phyloP scores from a whole-genome alignment of 2,113 vertebrate species.

The Meles meles region DNA sequence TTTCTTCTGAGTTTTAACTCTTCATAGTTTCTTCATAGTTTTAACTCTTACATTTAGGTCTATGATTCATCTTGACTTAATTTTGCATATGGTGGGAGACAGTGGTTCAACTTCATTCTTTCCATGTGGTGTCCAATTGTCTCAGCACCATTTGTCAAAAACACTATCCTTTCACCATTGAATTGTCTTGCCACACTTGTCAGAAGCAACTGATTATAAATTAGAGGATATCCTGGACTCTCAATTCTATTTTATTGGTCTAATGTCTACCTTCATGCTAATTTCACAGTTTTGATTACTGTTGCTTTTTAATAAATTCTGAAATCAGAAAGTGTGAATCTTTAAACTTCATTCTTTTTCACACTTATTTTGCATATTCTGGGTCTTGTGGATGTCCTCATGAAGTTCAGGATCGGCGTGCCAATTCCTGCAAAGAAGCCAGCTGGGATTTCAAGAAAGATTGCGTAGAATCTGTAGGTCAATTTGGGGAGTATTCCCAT shows the following conservation, averaged over 20 bases:
- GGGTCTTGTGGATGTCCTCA: neutral
- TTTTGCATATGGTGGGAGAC: neutral
- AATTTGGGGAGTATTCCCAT: neutral
- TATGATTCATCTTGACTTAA: neutral
- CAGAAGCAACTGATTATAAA: neutral
- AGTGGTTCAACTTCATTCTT: neutral
- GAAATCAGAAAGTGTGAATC: neutral
- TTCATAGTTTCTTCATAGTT: neutral
- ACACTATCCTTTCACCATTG: neutral
- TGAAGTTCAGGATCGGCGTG: neutral
- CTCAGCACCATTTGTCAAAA: neutral
- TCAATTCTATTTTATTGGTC: neutral
- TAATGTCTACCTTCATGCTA: neutral
- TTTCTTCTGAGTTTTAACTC: neutral
- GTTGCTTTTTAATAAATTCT: neutral
- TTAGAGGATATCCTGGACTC: neutral
- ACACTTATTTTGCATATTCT: neutral
- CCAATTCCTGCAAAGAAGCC: neutral
- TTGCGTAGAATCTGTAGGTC: neutral
- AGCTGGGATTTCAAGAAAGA: neutral
- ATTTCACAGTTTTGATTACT: neutral
- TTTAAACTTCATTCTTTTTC: neutral
- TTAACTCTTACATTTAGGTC: neutral
- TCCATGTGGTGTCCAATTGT: neutral
- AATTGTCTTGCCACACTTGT: neutral